These are phyloP conservation scores for Darwinula stevensoni DNA, from an alignment of 2,888 invertebrate species.

Conservation along the genomic window DNA sequence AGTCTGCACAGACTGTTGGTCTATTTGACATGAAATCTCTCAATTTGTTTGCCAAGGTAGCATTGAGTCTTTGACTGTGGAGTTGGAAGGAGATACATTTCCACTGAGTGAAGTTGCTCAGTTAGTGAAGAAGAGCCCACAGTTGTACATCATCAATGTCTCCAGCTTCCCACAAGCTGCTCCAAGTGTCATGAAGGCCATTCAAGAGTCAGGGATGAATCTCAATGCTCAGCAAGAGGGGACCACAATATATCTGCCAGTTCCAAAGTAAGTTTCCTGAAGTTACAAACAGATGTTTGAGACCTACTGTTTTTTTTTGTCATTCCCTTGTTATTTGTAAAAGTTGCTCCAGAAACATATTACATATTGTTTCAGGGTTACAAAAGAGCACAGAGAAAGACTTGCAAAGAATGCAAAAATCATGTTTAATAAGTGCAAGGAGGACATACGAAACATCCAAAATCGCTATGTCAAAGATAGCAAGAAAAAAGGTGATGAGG, in stretches of 20 bases:
- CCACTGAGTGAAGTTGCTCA: constrained; percentile 64
- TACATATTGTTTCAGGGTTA: constrained; percentile 26
- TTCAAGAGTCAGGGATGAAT: constrained; percentile 55
- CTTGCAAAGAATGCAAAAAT: constrained; percentile 62
- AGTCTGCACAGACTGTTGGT: background rate
- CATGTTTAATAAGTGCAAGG: constrained; percentile 44
- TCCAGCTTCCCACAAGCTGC: constrained; percentile 56
- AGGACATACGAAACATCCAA: constrained; percentile 40
- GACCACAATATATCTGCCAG: constrained; percentile 53
- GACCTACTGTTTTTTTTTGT: background rate
- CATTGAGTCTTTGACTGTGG: constrained; percentile 41
- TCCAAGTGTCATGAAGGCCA: constrained; percentile 39
- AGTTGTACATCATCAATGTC: constrained; percentile 55
- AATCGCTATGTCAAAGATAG: constrained; percentile 35
- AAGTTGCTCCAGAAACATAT: constrained; percentile 12
- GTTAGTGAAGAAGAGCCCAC: constrained; percentile 55
- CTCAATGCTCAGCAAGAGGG: constrained; percentile 85
- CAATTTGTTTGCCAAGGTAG: no score
- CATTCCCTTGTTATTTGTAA: background rate
- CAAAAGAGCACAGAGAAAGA: constrained; percentile 66
- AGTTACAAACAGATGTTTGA: background rate
- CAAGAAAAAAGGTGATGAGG: constrained; percentile 29
- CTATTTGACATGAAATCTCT: no score
- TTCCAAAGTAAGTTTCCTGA: constrained; percentile 38
- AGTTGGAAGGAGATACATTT: constrained; percentile 45